phyloP scores from a whole-genome alignment of 1,140 invertebrate species.

The Anastrepha ludens region DNA sequence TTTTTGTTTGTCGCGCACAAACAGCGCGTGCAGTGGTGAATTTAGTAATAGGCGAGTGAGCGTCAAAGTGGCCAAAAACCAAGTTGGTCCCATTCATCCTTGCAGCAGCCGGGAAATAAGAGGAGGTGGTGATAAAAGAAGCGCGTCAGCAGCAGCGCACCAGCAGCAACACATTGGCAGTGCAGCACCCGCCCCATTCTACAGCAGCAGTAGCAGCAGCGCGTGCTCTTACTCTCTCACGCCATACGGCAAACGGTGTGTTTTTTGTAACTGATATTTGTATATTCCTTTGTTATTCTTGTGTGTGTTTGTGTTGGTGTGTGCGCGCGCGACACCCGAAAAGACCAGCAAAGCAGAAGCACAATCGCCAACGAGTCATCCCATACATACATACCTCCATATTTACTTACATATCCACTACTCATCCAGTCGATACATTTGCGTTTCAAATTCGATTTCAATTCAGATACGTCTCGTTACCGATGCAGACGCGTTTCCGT shows the following conservation, averaged over 20 bases:
- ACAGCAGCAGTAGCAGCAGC: not conserved
- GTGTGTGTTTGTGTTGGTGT: not conserved
- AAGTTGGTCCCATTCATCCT: not conserved
- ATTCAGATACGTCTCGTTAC: slow-evolving; percentile 73
- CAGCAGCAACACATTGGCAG: not conserved
- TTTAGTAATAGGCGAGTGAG: not conserved
- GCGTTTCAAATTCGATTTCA: slow-evolving; percentile 67
- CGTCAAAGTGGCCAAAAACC: not conserved
- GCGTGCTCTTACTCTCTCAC: slow-evolving; percentile 30
- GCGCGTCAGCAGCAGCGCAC: not conserved
- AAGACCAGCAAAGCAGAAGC: slow-evolving; percentile 25
- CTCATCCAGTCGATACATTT: slow-evolving; percentile 63
- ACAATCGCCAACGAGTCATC: slow-evolving; percentile 50
- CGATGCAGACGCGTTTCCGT: slow-evolving; percentile 72
- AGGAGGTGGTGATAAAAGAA: not conserved
- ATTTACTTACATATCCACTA: slow-evolving; percentile 2
- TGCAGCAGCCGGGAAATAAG: not conserved
- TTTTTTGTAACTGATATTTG: slow-evolving; percentile 33
- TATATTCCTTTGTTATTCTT: not conserved
- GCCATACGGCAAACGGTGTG: not conserved
- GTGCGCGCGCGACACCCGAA: not conserved
- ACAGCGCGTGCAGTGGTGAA: slow-evolving; percentile 16
- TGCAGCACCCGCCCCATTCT: slow-evolving; percentile 31
- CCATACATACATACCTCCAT: not conserved
- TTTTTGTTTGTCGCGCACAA: slow-evolving; percentile 36